phyloP scores from a whole-genome alignment of 2,113 vertebrate species.

The Pagrus major region DNA sequence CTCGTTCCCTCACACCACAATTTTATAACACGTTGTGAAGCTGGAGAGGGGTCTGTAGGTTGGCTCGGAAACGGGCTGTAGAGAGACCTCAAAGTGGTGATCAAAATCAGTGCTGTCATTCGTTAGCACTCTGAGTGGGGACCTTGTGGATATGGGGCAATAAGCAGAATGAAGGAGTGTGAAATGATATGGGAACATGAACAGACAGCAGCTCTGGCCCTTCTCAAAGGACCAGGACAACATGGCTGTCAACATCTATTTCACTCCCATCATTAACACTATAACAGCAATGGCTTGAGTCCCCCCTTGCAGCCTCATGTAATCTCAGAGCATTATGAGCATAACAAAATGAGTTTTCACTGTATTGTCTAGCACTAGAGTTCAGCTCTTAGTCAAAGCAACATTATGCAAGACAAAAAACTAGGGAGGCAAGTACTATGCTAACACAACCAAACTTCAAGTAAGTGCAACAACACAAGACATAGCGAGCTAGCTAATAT shows the following conservation, averaged over 20 bases:
- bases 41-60: slow-evolving; percentile 35
- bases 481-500: too few species aligned
- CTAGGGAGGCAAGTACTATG: too few species aligned
- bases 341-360: neutral
- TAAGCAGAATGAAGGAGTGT: slow-evolving; percentile 75
- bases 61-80: slow-evolving; percentile 16
- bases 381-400: neutral
- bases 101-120: slow-evolving; percentile 73
- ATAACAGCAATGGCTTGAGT: slow-evolving; percentile 22
- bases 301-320: slow-evolving; percentile 46
- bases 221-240: slow-evolving; percentile 65
- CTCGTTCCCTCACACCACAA: slow-evolving; percentile 13
- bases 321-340: slow-evolving; percentile 19
- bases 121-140: slow-evolving; percentile 57
- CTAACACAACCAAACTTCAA: too few species aligned
- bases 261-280: slow-evolving; percentile 56
- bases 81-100: slow-evolving; percentile 65
- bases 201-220: slow-evolving; percentile 70
- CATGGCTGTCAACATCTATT: slow-evolving; percentile 74
- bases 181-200: slow-evolving; percentile 74
- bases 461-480: too few species aligned
- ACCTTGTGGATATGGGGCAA: slow-evolving; percentile 68
- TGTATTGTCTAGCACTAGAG: neutral
- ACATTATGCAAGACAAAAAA: too few species aligned
- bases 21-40: slow-evolving; percentile 46